Percentiles rank a stretch among this genome's conserved stretches.
phyloP scores from a whole-genome alignment of 2,113 vertebrate genomes.

The Vulpes lagopus region DNA sequence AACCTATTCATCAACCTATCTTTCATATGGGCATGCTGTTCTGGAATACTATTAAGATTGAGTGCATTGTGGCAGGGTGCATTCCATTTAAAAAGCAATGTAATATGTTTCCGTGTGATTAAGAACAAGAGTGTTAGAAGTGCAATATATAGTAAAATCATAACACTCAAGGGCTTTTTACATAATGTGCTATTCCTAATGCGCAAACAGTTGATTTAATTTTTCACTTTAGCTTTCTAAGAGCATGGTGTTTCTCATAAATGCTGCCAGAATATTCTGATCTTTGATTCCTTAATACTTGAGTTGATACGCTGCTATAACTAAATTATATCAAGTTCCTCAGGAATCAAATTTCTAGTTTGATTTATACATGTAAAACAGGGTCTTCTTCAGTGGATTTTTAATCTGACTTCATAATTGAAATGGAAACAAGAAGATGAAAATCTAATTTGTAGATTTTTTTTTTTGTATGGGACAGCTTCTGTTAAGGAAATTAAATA shows the following conservation, averaged over 20 bases:
- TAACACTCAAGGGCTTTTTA: slow-evolving; percentile 63
- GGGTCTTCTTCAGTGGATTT: slow-evolving; percentile 42
- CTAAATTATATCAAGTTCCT: slow-evolving; percentile 63
- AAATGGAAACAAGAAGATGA: slow-evolving; percentile 50
- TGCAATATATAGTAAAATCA: slow-evolving; percentile 57
- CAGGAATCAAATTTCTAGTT: slow-evolving; percentile 51
- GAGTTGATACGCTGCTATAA: slow-evolving; percentile 26
- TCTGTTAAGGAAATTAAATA: background rate
- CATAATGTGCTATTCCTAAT: slow-evolving; percentile 58
- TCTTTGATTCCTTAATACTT: slow-evolving; percentile 67
- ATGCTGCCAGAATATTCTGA: slow-evolving; percentile 49
- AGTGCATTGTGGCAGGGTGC: slow-evolving; percentile 45
- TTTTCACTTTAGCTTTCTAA: slow-evolving; percentile 66
- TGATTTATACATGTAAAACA: slow-evolving; percentile 57
- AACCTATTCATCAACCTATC: slow-evolving; percentile 73
- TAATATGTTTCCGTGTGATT: slow-evolving; percentile 63
- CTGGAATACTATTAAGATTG: slow-evolving; percentile 71
- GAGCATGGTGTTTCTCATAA: slow-evolving; percentile 67
- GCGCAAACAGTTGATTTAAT: slow-evolving; percentile 66
- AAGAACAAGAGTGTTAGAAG: slow-evolving; percentile 66
- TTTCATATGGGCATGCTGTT: slow-evolving; percentile 61
- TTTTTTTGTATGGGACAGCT: background rate
- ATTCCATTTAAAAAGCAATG: slow-evolving; percentile 74
- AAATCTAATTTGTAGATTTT: slow-evolving; percentile 15
- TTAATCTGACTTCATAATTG: slow-evolving; percentile 65